Base-by-base conservation (phyloP, 2,113 vertebrate genomes). In the Montifringilla adamsi region DNA sequence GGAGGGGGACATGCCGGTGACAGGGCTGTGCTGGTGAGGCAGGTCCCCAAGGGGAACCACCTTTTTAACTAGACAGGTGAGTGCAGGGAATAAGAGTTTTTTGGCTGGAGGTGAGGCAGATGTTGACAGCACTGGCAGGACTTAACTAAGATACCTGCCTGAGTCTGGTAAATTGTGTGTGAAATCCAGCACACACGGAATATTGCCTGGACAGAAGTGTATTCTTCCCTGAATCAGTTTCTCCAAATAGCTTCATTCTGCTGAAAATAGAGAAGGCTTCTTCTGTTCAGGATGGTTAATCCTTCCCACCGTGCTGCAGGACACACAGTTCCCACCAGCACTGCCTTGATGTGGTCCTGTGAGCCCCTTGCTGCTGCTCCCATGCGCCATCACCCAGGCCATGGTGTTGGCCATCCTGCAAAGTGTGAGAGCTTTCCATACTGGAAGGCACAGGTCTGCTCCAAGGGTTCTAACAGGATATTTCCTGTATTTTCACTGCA, bases 21-120 rank as follows among this genome's bases (percentile, higher is more conserved):
- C 5, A 2, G 15, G 18, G 33, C 14, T 10, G 2, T 2, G 5
- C 35, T 30, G 18, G 19, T 13, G 13, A 64, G 28, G n/a, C 60
- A 79, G 67, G 30, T 33, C 22, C 31, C 28, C 0, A 0, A 22
- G 22, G 46, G 37, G 19, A 75, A 6, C 18, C 24, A 41, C 44
- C 10, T 37, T 39, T 33, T 64, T 72, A 26, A 13, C 27, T 27
- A 7, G 31, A 46, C 1, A 1, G 18, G 9, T 33, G 35, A 59
- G n/a, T 49, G 12, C 33, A 52, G 35, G 31, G 15, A 49, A 64
- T 28, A 30, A 52, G 13, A 37, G 27, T 0, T 52, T 91, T 79
- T 35, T 47, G 39, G 39, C 39, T 94, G 62, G 49, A 64, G 28
- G 16, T 1, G 3, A 87, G 24, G 66, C 35, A 82, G 53, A 13